Conservation (phyloP, 2,888 invertebrate genomes). For the Andrena marginata region DNA sequence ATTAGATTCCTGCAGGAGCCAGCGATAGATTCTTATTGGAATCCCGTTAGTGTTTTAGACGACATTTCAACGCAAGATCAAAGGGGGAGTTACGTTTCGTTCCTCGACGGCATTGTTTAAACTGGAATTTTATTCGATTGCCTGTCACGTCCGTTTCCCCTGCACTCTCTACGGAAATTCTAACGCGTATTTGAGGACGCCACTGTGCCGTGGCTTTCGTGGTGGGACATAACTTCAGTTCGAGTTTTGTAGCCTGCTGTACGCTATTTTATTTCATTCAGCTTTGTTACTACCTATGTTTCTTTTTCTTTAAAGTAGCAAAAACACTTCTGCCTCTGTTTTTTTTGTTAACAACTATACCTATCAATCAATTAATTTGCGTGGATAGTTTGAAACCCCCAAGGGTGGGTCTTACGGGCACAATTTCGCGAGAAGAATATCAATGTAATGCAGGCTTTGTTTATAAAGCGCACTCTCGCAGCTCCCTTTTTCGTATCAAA, state of each 20-base stretch:
- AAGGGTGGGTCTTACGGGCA: too few species aligned
- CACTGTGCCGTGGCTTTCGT: not conserved
- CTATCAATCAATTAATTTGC: too few species aligned
- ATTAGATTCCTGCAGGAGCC: too few species aligned
- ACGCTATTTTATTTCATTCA: not conserved
- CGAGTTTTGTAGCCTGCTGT: too few species aligned
- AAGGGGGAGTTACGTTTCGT: not conserved
- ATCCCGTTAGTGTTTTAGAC: too few species aligned
- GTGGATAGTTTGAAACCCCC: too few species aligned
- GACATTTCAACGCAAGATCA: too few species aligned
- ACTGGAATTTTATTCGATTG: constrained; percentile 11
- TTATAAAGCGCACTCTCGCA: not conserved
- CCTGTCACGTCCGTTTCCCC: constrained; percentile 2
- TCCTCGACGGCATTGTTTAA: constrained; percentile 18
- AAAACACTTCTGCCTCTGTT: too few species aligned
- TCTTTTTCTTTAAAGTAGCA: not conserved
- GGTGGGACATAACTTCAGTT: not conserved
- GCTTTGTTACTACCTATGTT: not conserved
- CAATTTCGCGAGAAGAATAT: too few species aligned
- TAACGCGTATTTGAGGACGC: not conserved
- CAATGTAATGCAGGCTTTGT: too few species aligned
- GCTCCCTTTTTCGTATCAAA: not conserved
- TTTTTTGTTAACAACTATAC: too few species aligned
- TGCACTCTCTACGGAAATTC: constrained; percentile 6
- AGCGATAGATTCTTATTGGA: too few species aligned